Conservation (phyloP, 2,888 invertebrate species). For the Tetragnatha montana region DNA sequence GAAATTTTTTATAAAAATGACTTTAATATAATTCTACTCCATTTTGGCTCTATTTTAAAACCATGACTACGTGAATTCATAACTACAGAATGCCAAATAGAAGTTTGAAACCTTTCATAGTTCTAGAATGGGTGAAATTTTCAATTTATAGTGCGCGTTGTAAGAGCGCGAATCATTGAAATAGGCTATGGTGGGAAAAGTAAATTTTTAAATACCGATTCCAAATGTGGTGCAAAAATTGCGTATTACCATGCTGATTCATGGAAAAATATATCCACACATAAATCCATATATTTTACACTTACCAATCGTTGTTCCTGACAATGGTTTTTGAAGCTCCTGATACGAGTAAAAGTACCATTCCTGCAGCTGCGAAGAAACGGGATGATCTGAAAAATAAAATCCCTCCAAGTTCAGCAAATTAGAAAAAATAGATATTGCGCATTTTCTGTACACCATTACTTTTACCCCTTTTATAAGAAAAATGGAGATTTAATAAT, state of each 20-base stretch:
- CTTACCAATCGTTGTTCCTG: conserved; percentile 46
- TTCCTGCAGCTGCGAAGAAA: conserved; percentile 76
- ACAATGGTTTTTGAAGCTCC: conserved; percentile 75
- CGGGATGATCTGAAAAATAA: conserved; percentile 30
- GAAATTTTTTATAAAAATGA: too few species aligned
- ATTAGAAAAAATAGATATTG: background rate
- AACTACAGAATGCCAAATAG: background rate
- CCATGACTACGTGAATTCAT: too few species aligned
- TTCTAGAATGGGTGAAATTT: too few species aligned
- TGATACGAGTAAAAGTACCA: conserved; percentile 82
- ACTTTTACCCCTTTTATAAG: background rate
- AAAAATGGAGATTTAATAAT: too few species aligned
- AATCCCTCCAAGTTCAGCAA: background rate
- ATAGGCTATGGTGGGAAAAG: background rate
- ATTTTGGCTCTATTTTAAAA: too few species aligned
- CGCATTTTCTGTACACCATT: background rate
- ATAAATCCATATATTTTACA: background rate
- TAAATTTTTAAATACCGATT: background rate
- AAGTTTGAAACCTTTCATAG: too few species aligned
- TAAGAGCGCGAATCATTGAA: too few species aligned
- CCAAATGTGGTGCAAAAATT: background rate
- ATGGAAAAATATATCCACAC: background rate
- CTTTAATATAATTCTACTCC: too few species aligned
- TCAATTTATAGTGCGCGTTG: too few species aligned
- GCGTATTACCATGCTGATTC: too few species aligned